Base-by-base conservation (phyloP, 2,113 vertebrate genomes). In the Callocephalon fimbriatum region DNA sequence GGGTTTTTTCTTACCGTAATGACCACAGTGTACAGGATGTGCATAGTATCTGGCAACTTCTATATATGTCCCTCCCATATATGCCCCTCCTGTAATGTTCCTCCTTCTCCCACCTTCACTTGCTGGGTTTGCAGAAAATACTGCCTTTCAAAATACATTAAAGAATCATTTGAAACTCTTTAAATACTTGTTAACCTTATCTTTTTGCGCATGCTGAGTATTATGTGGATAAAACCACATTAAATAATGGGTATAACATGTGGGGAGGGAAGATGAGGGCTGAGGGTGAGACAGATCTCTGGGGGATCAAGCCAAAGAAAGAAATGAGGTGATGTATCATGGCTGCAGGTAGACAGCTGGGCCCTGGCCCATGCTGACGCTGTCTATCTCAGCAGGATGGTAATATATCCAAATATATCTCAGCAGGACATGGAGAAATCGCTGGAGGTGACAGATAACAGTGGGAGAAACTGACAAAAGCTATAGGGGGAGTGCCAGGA, bases 341-440 rank as follows among this genome's bases (percentile, higher is more conserved):
- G 31, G 27, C 50, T 78, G 37, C 73, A 74, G 45, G n/a, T 11
- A 45, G 37, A 23, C 31, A 91, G 68, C 68, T 74, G 68, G n/a
- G 76, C 54, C 37, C 56, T 20, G 9, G 17, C 27, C 47, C 0
- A 0, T 1, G 1, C 37, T 45, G 54, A 37, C 2, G 3, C 22
- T 56, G 12, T 22, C 21, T 88, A 3, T 67, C 66, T 85, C 74
- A 72, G 47, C 62, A 78, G 26, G 61, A 78, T 58, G 56, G 20
- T n/a, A 22, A n/a, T 10, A n/a, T 15, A 58, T 6, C 32, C 56
- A 58, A 58, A 58, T 21, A 58, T 86, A 7, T 71, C 66, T 81
- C 74, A 75, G 47, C 62, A 71, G 26, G 61, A 72, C 1, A 0
- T 29, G 29, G 35, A 78, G 51, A 85, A 89, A 73, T 29, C 40